These are phyloP conservation scores for Heteromyza rotundicornis DNA, from an alignment of 2,888 invertebrate genomes.

Conservation along the genomic window DNA sequence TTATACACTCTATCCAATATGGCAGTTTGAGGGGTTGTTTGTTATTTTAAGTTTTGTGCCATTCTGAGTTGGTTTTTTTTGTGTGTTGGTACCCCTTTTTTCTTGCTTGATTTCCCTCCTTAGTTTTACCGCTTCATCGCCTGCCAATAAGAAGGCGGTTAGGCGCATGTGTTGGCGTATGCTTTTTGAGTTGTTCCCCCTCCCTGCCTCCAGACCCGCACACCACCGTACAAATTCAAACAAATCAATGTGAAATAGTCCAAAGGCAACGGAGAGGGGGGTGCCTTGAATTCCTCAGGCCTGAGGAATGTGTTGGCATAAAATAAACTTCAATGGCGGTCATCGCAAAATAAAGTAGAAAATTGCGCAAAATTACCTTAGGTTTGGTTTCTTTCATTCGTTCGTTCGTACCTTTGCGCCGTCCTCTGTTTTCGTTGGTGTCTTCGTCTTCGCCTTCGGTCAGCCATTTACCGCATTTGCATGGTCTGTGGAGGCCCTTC, in stretches of 20 bases:
- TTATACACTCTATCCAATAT: constrained; percentile 2
- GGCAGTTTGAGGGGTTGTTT: constrained; percentile 14
- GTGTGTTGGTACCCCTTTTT: neutral
- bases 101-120: neutral
- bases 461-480: no score
- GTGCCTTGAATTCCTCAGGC: no score
- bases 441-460: no score
- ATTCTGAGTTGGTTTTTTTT: neutral
- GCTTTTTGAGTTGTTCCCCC: neutral
- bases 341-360: constrained; percentile 2
- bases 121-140: constrained; percentile 13
- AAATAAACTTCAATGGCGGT: constrained; percentile 11
- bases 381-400: no score
- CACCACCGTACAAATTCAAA: neutral
- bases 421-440: no score
- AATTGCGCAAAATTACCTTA: constrained; percentile 5
- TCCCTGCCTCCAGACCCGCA: neutral
- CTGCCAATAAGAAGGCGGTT: constrained; percentile 1
- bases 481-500: no score
- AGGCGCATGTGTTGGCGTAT: neutral
- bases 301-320: neutral
- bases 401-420: no score
- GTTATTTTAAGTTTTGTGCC: neutral
- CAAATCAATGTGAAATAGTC: no score
- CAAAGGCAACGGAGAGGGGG: no score